Percentiles rank a stretch among this genome's conserved stretches.
Conservation (phyloP, 2,888 invertebrate genomes). For the Ennomos fuscantarius region DNA sequence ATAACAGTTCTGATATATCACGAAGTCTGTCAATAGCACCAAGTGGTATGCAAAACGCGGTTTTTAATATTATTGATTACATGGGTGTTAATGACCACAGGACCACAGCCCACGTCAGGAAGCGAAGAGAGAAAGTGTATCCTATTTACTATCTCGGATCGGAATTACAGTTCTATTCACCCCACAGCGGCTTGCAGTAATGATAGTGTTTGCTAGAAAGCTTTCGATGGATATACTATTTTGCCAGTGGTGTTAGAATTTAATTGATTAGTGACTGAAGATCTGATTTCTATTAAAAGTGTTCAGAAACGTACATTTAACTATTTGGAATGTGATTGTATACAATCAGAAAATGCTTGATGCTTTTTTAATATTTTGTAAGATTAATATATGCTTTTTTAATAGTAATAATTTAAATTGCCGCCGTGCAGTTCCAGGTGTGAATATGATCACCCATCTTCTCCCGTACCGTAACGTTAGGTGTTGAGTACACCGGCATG, state of each 20-base stretch:
- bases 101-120: constrained; percentile 26
- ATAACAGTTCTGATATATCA: too few species aligned
- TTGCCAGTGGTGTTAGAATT: constrained; percentile 6
- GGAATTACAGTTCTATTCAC: constrained; percentile 54
- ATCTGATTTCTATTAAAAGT: not conserved
- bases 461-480: too few species aligned
- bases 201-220: constrained; percentile 66
- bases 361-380: too few species aligned
- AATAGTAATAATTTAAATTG: too few species aligned
- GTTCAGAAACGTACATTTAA: not conserved
- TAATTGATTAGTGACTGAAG: constrained; percentile 11
- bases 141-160: constrained; percentile 53
- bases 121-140: constrained; percentile 35
- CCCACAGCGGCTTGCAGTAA: constrained; percentile 48
- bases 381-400: too few species aligned
- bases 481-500: too few species aligned
- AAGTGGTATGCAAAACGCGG: constrained; percentile 12
- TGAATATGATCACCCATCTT: too few species aligned
- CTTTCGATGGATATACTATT: constrained; percentile 37
- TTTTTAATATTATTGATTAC: not conserved
- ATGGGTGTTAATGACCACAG: constrained; percentile 30
- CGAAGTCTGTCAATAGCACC: not conserved
- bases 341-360: not conserved
- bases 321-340: not conserved
- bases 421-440: too few species aligned